Evolutionary conservation across 1,140 invertebrate species (phyloP), one percentile per base, ranked within the genome.

Genomic region (Luehdorfia chinensis): DNA sequence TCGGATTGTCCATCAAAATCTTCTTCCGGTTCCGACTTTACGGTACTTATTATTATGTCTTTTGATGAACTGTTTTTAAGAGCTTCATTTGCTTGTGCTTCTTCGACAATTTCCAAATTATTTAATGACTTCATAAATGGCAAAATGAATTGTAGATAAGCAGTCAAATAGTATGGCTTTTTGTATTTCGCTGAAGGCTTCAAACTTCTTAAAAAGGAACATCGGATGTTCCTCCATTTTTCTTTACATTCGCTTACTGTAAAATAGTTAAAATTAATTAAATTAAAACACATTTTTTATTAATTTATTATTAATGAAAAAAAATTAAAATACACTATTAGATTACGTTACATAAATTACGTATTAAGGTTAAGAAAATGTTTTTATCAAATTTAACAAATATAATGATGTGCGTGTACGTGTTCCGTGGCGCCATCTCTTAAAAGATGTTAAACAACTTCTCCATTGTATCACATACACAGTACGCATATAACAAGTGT

Each of bases 191-290:
- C 50, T 5, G 34, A 60, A 0, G 54, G 53, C 37, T 62, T 64
- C 32, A 66, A 47, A 39, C 56, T 64, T 57, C 64, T 55, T 25
- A 70, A 15, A 33, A 66, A 62, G 0, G 63, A 69, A 47, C 59
- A 66, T 19, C 63, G 37, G 44, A 69, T 69, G 19, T 69, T 66
- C 7, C 59, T 45, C 62, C 61, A 69, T 66, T 69, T 68, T 39
- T 68, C 65, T 55, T 68, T 68, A 41, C 65, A 68, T 41, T 65
- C 65, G 18, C 47, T 39, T 4, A 68, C 65, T 68, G 61, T 7
- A 61, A 43, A 61, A 37, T 32, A 18, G n/a, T n/a, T n/a, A n/a
- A n/a, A n/a, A n/a, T n/a, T n/a, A n/a, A n/a, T n/a, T n/a, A n/a
- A n/a, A n/a, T n/a, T n/a, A n/a, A n/a, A n/a, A n/a, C n/a, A n/a